phyloP scores from a whole-genome alignment of 30 jellyfish, hydroid and myxozoan species.

The Cassiopea xamachana region DNA sequence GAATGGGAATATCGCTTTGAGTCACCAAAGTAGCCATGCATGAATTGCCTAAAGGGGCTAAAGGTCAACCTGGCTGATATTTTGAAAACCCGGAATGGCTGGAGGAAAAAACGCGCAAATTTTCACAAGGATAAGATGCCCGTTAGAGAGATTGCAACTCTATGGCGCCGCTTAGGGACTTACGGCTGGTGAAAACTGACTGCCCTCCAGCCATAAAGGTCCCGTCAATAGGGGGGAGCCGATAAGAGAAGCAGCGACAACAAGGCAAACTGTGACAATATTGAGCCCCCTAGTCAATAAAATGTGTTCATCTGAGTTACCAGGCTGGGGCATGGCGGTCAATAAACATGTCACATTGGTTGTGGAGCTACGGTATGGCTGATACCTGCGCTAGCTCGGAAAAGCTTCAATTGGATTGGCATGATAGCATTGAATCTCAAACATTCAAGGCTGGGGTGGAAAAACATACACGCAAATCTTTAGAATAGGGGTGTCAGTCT shows the following conservation, averaged over 20 bases:
- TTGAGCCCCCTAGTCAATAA: slow-evolving; percentile 6
- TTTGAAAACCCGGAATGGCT: not conserved
- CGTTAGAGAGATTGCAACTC: slow-evolving; percentile 8
- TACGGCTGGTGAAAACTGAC: slow-evolving; percentile 32
- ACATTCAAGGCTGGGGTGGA: slow-evolving; percentile 32
- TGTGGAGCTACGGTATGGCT: not conserved
- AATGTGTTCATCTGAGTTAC: not conserved
- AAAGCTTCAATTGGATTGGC: slow-evolving; percentile 25
- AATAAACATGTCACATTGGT: not conserved
- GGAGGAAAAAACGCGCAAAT: not conserved
- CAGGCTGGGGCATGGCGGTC: not conserved
- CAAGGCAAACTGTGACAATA: slow-evolving; percentile 9
- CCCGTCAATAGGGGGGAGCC: not conserved
- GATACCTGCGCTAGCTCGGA: not conserved
- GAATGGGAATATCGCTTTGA: not conserved
- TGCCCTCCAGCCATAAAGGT: slow-evolving; percentile 18
- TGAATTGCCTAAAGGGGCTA: not conserved
- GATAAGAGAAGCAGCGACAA: not conserved
- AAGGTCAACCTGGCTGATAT: not conserved
- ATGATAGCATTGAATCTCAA: slow-evolving; percentile 44
- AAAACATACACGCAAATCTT: slow-evolving; percentile 35
- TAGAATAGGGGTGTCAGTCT: slow-evolving; percentile 44
- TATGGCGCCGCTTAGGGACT: slow-evolving; percentile 25
- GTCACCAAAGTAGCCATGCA: not conserved
- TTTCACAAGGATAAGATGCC: not conserved